phyloP scores from a whole-genome alignment of 2,888 invertebrate species.

The Alviniconcha strummeri region DNA sequence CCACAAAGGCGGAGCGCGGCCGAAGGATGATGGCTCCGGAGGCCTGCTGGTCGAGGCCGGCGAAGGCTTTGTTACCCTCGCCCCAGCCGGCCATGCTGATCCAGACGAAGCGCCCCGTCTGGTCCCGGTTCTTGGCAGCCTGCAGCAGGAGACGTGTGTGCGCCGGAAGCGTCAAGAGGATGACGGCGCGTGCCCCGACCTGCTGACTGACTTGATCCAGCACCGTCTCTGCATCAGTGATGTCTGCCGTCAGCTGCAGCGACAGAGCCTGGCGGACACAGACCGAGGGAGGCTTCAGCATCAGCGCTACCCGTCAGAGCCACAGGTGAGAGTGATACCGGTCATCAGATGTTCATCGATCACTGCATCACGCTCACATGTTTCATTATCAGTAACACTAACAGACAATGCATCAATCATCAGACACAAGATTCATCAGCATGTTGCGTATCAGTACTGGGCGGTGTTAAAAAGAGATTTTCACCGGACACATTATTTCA shows the following conservation, averaged over 20 bases:
- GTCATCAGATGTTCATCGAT: too few species aligned
- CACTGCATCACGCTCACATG: too few species aligned
- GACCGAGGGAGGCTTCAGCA: too few species aligned
- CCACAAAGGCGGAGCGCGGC: constrained; percentile 59
- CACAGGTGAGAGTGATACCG: too few species aligned
- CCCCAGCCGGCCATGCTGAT: constrained; percentile 68
- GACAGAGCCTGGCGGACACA: constrained; percentile 56
- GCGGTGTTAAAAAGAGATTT: too few species aligned
- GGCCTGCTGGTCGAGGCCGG: constrained; percentile 62
- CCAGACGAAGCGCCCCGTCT: constrained; percentile 66
- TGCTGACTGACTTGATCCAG: constrained; percentile 57
- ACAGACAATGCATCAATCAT: not conserved
- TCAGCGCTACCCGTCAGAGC: too few species aligned
- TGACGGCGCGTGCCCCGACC: constrained; percentile 65
- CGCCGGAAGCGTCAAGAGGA: constrained; percentile 66
- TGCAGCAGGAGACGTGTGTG: constrained; percentile 67
- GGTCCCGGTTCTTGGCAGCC: constrained; percentile 64
- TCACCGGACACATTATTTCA: too few species aligned
- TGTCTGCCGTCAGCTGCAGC: constrained; percentile 53
- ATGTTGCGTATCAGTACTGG: too few species aligned
- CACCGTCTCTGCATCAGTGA: constrained; percentile 51
- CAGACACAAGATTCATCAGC: not conserved
- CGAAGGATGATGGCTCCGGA: constrained; percentile 64
- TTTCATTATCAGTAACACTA: too few species aligned
- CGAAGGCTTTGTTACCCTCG: constrained; percentile 47